phyloP scores from a whole-genome alignment of 2,888 invertebrate genomes.

The Ochropleura leucogaster region DNA sequence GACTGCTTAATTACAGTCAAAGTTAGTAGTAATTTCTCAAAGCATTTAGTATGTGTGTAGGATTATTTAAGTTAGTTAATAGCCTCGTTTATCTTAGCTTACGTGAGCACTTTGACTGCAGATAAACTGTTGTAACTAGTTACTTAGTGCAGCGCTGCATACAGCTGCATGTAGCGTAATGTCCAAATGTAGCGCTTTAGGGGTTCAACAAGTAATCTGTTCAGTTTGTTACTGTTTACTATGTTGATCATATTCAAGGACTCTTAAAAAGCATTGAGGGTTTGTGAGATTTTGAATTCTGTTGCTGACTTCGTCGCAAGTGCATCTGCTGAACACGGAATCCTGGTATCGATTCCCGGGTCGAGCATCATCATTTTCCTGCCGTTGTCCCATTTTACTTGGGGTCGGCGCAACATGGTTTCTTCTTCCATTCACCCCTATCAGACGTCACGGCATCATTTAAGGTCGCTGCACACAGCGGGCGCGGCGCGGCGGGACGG shows the following conservation, averaged over 20 bases:
- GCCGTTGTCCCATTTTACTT: no score
- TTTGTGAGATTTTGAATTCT: not conserved
- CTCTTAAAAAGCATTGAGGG: not conserved
- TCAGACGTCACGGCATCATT: no score
- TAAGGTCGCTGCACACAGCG: no score
- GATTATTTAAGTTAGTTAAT: conserved; percentile 23
- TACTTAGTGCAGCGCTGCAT: conserved; percentile 21
- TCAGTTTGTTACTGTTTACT: conserved; percentile 15
- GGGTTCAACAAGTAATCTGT: conserved; percentile 1
- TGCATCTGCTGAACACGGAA: no score
- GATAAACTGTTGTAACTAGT: conserved; percentile 15
- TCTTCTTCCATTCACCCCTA: no score
- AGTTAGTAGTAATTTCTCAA: conserved; percentile 5
- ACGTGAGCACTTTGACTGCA: conserved; percentile 37
- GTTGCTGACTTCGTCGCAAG: not conserved
- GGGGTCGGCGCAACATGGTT: no score
- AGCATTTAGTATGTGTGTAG: conserved; percentile 1
- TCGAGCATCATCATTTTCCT: no score
- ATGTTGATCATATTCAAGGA: conserved; percentile 10
- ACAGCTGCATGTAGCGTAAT: conserved; percentile 7
- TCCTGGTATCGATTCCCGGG: no score
- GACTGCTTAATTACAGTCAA: not conserved
- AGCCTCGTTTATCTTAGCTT: conserved; percentile 21
- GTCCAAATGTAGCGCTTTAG: conserved; percentile 1
- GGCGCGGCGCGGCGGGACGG: no score